These are phyloP conservation scores for Cryptoblepharus egeriae DNA, from an alignment of 2,797 vertebrate genomes.

Conservation along the genomic window DNA sequence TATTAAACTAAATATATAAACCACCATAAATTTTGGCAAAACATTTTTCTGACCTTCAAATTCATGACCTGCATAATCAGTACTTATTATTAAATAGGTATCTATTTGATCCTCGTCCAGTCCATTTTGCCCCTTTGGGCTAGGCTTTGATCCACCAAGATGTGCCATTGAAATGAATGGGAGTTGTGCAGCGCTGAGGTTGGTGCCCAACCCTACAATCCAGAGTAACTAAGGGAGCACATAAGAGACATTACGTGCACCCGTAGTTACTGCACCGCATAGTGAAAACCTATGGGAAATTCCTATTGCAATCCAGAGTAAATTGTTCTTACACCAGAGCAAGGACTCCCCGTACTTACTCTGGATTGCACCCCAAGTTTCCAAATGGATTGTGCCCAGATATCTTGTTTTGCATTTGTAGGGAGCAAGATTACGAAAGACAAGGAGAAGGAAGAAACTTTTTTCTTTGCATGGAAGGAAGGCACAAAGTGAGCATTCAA, in stretches of 20 bases:
- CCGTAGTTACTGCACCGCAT: no score
- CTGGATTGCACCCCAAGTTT: no score
- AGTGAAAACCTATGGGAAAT: no score
- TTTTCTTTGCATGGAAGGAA: conserved; percentile 63
- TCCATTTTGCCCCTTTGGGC: not conserved
- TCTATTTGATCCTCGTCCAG: not conserved
- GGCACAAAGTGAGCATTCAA: conserved; percentile 74
- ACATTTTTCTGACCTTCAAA: no score
- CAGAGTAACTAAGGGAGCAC: no score
- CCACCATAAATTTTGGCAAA: no score
- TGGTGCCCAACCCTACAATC: no score
- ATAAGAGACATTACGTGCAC: no score
- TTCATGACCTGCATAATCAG: not conserved
- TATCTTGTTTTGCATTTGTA: not conserved
- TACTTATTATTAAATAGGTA: not conserved
- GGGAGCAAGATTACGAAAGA: conserved; percentile 44
- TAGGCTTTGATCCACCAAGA: not conserved
- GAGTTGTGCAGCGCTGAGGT: not conserved
- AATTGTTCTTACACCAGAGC: no score
- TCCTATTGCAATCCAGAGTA: no score
- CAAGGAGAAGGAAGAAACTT: conserved; percentile 59
- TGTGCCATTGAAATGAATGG: not conserved
- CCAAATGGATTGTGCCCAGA: not conserved
- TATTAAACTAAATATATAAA: no score
- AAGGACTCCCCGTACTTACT: no score